Conservation (phyloP, 2,113 vertebrate species). For the Halcyon senegalensis region DNA sequence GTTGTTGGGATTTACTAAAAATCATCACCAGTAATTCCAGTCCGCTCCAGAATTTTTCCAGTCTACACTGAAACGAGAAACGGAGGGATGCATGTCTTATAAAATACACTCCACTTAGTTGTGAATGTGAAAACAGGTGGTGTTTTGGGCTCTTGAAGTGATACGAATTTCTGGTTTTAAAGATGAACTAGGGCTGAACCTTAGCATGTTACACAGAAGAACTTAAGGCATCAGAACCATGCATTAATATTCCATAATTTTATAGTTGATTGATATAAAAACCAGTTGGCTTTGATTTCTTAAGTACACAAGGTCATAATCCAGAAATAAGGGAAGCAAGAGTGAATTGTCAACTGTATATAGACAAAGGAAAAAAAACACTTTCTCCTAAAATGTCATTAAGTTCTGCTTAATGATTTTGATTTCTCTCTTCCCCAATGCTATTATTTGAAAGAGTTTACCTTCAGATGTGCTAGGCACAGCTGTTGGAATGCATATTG, state of each 20-base stretch:
- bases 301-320: background rate
- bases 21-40: background rate
- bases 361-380: background rate
- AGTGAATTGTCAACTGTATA: background rate
- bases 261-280: background rate
- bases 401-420: background rate
- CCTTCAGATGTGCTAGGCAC: background rate
- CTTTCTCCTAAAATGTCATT: background rate
- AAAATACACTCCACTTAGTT: background rate
- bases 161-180: background rate
- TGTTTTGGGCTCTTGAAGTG: background rate
- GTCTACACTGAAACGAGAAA: background rate
- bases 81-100: background rate
- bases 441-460: background rate
- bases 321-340: background rate
- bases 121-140: background rate
- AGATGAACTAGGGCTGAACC: background rate
- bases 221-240: background rate
- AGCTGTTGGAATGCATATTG: background rate
- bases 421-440: background rate
- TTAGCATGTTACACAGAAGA: background rate
- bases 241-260: background rate
- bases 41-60: background rate
- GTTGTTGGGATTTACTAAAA: background rate
- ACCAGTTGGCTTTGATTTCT: background rate